These are phyloP conservation scores for Ectemnius continuus DNA, from an alignment of 2,888 invertebrate genomes.

Conservation along the genomic window DNA sequence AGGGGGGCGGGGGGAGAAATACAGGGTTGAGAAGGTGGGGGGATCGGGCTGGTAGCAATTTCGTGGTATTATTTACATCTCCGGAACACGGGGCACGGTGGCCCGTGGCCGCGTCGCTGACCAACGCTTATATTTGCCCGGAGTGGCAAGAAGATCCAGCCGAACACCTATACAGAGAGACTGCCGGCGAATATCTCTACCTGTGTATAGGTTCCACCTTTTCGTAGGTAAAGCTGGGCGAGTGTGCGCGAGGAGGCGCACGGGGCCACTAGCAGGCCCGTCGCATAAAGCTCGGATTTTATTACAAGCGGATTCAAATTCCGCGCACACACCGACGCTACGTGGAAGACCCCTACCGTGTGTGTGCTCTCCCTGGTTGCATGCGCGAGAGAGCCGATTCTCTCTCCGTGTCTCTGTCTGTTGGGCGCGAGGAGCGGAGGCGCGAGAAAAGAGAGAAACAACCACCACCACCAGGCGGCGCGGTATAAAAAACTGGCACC, in stretches of 20 bases:
- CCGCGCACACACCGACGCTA: constrained; percentile 67
- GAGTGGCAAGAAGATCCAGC: constrained; percentile 37
- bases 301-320: constrained; percentile 78
- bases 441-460: constrained; percentile 54
- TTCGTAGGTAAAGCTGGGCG: constrained; percentile 59
- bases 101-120: constrained; percentile 41
- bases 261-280: constrained; percentile 54
- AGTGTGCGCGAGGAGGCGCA: constrained; percentile 42
- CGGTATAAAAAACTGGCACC: constrained; percentile 65
- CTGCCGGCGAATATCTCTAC: constrained; percentile 30
- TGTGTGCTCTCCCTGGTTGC: constrained; percentile 39
- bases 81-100: constrained; percentile 51
- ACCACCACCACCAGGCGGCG: constrained; percentile 29
- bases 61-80: constrained; percentile 70
- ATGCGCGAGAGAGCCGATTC: constrained; percentile 32
- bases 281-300: constrained; percentile 77
- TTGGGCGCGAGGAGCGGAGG: neutral
- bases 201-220: constrained; percentile 59
- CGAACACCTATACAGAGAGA: constrained; percentile 44
- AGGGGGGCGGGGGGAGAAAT: constrained; percentile 37
- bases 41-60: constrained; percentile 66
- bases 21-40: constrained; percentile 9
- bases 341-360: constrained; percentile 53
- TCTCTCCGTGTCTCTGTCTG: no score
- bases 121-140: constrained; percentile 53